Evolutionary conservation across 2,888 invertebrate genomes (phyloP).

Genomic region (Lasioglossum zephyrum): DNA sequence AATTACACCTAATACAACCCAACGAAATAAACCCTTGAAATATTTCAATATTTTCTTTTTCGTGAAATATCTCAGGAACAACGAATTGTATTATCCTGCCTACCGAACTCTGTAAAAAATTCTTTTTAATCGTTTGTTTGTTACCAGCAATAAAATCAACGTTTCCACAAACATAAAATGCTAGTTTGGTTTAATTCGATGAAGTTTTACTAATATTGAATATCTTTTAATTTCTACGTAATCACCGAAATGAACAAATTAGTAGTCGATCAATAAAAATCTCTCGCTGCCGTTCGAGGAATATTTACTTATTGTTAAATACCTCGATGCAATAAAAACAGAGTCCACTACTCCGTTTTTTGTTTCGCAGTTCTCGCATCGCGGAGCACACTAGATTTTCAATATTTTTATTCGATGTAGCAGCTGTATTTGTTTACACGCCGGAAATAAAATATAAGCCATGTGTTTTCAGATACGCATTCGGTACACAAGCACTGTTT

Average conservation of each 20-base stretch:
- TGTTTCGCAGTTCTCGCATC: neutral
- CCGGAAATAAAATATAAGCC: neutral
- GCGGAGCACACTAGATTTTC: neutral
- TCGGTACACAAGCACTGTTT: neutral
- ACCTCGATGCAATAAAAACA: neutral
- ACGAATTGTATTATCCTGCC: no score
- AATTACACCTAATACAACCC: no score
- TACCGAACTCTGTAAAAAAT: no score
- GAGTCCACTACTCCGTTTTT: neutral
- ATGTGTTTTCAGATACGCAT: neutral
- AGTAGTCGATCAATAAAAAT: neutral
- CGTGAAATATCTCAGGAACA: no score
- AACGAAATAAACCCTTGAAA: no score
- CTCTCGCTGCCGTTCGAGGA: neutral
- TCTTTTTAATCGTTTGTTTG: no score
- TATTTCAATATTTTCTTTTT: no score
- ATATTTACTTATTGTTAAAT: constrained; percentile 2
- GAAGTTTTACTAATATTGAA: no score
- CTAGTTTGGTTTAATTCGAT: no score
- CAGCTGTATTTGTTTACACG: neutral
- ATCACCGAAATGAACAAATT: neutral
- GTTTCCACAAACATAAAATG: no score
- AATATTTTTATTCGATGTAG: neutral
- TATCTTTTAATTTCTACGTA: no score
- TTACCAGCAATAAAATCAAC: neutral